These are phyloP conservation scores for Danaus chrysippus DNA, from an alignment of 2,888 invertebrate species.

Conservation along the genomic window DNA sequence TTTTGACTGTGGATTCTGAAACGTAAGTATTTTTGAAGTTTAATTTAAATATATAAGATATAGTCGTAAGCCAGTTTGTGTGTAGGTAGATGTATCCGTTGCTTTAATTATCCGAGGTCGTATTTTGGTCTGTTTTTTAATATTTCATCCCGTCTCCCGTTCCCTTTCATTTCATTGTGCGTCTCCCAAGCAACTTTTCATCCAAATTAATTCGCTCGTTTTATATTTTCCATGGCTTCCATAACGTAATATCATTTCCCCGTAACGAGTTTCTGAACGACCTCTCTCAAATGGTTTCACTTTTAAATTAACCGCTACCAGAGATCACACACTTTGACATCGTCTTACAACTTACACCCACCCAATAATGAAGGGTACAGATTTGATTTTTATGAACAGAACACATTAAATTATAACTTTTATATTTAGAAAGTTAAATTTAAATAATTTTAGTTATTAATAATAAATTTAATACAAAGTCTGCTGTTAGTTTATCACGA, in stretches of 20 bases:
- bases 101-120: constrained; percentile 31
- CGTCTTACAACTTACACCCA: neutral
- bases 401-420: no score
- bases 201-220: constrained; percentile 72
- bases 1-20: constrained; percentile 80
- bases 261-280: constrained; percentile 47
- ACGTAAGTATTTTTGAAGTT: constrained; percentile 67
- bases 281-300: constrained; percentile 54
- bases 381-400: neutral
- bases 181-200: constrained; percentile 63
- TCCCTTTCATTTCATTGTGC: constrained; percentile 74
- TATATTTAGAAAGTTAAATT: no score
- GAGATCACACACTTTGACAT: constrained; percentile 18
- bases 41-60: neutral
- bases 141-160: constrained; percentile 66
- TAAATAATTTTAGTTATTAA: no score
- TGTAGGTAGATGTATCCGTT: constrained; percentile 8
- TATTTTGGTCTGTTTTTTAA: constrained; percentile 51
- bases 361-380: neutral
- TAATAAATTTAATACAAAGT: no score
- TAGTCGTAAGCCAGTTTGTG: neutral
- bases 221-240: constrained; percentile 63
- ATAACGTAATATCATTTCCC: constrained; percentile 68
- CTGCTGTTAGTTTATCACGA: no score
- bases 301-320: constrained; percentile 42